A percentile compares a stretch with the other conserved stretches of the same genome.
Conservation (phyloP, 2,888 invertebrate species). For the Chloromyia formosa region DNA sequence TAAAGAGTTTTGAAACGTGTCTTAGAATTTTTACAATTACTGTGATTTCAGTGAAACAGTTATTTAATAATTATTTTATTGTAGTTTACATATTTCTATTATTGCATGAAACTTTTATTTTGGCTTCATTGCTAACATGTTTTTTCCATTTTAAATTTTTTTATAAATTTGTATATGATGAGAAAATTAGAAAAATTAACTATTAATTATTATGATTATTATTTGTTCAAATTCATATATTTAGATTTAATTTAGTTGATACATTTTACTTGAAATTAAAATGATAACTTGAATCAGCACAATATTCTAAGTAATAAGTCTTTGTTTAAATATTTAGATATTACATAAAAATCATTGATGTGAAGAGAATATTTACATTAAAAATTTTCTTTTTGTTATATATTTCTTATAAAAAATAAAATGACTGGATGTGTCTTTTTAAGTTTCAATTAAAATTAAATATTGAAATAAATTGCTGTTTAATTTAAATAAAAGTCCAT, state of each 20-base stretch:
- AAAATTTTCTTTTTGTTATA: constrained; percentile 33
- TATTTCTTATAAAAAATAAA: constrained; percentile 21
- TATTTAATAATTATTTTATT: constrained; percentile 10
- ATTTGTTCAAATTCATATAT: constrained; percentile 22
- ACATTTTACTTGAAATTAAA: neutral
- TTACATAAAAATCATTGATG: neutral
- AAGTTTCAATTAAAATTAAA: constrained; percentile 30
- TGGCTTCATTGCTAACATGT: neutral
- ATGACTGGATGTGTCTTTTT: constrained; percentile 17
- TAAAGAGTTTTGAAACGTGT: neutral
- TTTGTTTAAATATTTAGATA: constrained; percentile 28
- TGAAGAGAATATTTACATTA: constrained; percentile 20
- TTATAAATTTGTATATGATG: neutral
- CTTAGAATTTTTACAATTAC: constrained; percentile 9
- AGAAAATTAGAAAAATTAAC: neutral
- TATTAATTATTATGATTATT: neutral
- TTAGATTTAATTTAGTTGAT: constrained; percentile 10
- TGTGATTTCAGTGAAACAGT: constrained; percentile 38
- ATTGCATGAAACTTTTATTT: neutral
- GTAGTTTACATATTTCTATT: neutral
- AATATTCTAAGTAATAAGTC: constrained; percentile 28
- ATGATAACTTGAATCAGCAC: constrained; percentile 26
- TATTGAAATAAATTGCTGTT: neutral
- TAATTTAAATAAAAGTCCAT: too few species aligned
- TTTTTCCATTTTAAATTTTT: neutral